Evolutionary conservation across 2,113 vertebrate genomes (phyloP).

Genomic region (Pseudonaja textilis): DNA sequence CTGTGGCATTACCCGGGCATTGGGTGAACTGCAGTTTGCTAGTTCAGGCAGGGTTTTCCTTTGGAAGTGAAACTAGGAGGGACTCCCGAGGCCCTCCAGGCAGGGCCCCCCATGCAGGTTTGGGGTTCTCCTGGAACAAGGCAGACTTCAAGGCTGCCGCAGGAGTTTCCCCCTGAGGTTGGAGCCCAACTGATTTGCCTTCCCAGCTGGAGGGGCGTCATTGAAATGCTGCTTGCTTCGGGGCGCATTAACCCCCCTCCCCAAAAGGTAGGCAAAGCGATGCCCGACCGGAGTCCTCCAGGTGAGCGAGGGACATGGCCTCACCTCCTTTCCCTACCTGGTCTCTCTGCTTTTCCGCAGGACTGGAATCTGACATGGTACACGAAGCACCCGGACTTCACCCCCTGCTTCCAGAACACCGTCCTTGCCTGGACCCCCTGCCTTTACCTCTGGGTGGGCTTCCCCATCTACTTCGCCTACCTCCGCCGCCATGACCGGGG

Average conservation of each 20-base stretch:
- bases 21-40: conserved; percentile 35
- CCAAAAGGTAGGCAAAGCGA: background rate
- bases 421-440: conserved; percentile 90
- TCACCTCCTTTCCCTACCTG: fast-evolving
- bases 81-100: background rate
- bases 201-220: background rate
- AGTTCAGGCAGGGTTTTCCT: background rate
- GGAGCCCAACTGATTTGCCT: background rate
- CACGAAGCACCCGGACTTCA: conserved; percentile 84
- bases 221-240: background rate
- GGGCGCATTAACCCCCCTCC: background rate
- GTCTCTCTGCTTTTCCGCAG: conserved; percentile 60
- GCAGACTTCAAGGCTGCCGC: background rate
- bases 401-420: conserved; percentile 92
- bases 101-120: background rate
- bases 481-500: conserved; percentile 79
- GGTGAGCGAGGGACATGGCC: background rate
- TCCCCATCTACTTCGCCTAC: conserved; percentile 83
- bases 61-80: background rate
- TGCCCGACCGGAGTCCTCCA: background rate
- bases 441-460: conserved; percentile 85
- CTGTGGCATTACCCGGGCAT: background rate
- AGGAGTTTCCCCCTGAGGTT: background rate
- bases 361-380: conserved; percentile 91
- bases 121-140: background rate